Percentiles rank a stretch among this genome's conserved stretches.
phyloP scores from a whole-genome alignment of 2,797 vertebrate genomes.

The Varecia variegata region DNA sequence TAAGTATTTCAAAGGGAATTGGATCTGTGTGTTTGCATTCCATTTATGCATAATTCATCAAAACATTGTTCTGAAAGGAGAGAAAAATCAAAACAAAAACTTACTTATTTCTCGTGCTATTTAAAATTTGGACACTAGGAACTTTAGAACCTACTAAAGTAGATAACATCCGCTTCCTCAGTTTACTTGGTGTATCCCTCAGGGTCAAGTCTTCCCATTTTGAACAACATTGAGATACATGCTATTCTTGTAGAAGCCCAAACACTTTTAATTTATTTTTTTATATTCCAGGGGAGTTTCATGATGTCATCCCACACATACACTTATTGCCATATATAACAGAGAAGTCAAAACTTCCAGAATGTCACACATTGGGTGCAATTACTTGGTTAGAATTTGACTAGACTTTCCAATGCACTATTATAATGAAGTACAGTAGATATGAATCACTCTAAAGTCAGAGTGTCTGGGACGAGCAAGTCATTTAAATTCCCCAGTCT shows the following conservation, averaged over 20 bases:
- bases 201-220: background rate
- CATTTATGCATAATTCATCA: constrained; percentile 69
- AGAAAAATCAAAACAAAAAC: constrained; percentile 41
- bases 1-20: constrained; percentile 52
- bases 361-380: background rate
- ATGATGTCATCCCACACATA: background rate
- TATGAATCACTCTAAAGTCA: background rate
- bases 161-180: background rate
- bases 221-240: fast-evolving
- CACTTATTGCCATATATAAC: background rate
- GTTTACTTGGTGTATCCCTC: background rate
- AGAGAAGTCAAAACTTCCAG: background rate
- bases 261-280: background rate
- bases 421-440: background rate
- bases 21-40: constrained; percentile 34
- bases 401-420: background rate
- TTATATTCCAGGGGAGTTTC: background rate
- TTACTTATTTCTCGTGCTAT: background rate
- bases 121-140: background rate
- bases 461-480: background rate
- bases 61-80: constrained; percentile 19
- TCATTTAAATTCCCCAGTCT: background rate
- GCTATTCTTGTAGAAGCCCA: background rate
- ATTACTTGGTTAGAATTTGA: background rate
- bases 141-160: background rate